Evolutionary conservation across 2,113 vertebrate species (phyloP).

Genomic region (Felis chaus): DNA sequence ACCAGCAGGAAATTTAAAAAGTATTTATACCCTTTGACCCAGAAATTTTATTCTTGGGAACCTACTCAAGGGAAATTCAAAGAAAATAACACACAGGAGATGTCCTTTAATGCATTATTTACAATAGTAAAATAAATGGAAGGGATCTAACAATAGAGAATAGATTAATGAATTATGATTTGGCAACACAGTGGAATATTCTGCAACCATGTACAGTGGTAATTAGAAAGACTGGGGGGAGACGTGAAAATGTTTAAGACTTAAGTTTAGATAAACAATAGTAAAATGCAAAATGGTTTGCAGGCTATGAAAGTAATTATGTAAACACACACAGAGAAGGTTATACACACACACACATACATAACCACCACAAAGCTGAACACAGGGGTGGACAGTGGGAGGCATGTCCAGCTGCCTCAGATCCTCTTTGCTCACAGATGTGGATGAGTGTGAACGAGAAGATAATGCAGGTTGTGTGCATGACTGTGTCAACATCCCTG

Average conservation of each 20-base stretch:
- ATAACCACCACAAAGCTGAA: not conserved
- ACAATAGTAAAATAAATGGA: constrained; percentile 19
- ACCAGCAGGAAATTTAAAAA: not conserved
- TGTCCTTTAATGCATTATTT: constrained; percentile 34
- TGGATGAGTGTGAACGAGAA: constrained; percentile 95
- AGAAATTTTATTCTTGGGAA: not conserved
- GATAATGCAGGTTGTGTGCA: constrained; percentile 98
- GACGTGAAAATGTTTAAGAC: not conserved
- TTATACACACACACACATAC: not conserved
- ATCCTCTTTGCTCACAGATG: constrained; percentile 85
- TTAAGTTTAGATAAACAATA: constrained; percentile 24
- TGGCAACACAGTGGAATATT: not conserved
- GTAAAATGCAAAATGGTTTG: not conserved
- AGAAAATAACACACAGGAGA: not conserved
- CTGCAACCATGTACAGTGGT: not conserved
- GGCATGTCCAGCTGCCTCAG: not conserved
- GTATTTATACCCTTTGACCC: not conserved
- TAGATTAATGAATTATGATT: not conserved
- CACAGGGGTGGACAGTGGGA: not conserved
- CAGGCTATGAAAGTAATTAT: not conserved
- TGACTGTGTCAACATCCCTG: constrained; percentile 98
- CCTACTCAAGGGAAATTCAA: constrained; percentile 28
- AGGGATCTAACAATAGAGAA: not conserved
- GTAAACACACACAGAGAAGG: not conserved
- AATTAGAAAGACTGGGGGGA: not conserved